Evolutionary conservation across 2,113 vertebrate species (phyloP).

Genomic region (Nycticebus coucang): DNA sequence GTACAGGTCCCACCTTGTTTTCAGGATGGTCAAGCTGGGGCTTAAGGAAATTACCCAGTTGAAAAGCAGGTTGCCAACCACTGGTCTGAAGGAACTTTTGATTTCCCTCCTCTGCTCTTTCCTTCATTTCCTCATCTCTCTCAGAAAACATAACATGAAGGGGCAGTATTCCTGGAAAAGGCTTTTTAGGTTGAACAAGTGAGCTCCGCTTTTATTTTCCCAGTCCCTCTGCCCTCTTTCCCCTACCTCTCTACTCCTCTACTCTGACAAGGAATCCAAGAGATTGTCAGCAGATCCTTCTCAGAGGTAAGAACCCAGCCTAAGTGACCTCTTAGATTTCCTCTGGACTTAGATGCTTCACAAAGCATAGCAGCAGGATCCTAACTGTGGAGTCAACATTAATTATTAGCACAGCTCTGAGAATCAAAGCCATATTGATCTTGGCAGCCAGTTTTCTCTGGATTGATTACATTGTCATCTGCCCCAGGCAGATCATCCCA

Average conservation of each 20-base stretch:
- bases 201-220: slow-evolving; percentile 19
- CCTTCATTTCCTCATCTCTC: not conserved
- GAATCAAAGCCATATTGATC: slow-evolving; percentile 55
- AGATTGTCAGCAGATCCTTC: slow-evolving; percentile 17
- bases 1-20: not conserved
- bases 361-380: slow-evolving; percentile 14
- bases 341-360: not conserved
- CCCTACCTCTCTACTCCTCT: not conserved
- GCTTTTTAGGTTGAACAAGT: slow-evolving; percentile 50
- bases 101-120: slow-evolving; percentile 11
- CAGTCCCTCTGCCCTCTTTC: not conserved
- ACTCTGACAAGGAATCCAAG: not conserved
- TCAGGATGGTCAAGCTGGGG: not conserved
- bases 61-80: slow-evolving; percentile 10
- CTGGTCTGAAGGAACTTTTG: not conserved
- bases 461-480: slow-evolving; percentile 7
- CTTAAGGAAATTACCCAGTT: not conserved
- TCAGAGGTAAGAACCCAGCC: slow-evolving; percentile 7
- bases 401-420: slow-evolving; percentile 42
- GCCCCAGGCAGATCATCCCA: not conserved
- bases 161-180: not conserved
- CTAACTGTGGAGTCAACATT: not conserved
- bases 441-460: slow-evolving; percentile 13
- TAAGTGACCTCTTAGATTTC: slow-evolving; percentile 44
- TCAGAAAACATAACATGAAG: slow-evolving; percentile 45